Percentiles rank a stretch among this genome's conserved stretches.
phyloP scores from a whole-genome alignment of 30 jellyfish, hydroid and myxozoan genomes.

The Aurelia coerulea region DNA sequence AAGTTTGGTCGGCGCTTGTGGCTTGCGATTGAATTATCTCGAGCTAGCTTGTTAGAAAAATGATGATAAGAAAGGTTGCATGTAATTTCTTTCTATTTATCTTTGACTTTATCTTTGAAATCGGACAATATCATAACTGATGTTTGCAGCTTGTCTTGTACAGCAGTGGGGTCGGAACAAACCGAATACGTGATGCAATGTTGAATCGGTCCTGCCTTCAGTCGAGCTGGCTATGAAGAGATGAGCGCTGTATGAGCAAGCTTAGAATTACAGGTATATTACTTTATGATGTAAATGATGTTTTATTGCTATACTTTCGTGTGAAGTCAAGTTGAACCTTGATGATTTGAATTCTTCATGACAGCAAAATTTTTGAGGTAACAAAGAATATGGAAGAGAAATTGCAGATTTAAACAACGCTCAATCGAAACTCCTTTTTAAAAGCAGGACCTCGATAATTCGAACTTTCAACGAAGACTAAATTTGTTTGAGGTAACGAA shows the following conservation, averaged over 20 bases:
- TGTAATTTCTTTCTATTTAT: constrained; percentile 43
- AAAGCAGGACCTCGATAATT: no score
- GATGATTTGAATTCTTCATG: no score
- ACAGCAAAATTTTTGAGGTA: no score
- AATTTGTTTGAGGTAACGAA: no score
- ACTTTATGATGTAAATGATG: background rate
- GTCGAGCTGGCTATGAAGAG: background rate
- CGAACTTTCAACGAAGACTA: no score
- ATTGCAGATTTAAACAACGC: no score
- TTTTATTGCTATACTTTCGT: no score
- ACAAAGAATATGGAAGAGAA: no score
- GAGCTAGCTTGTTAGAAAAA: constrained; percentile 44
- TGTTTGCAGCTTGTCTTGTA: constrained; percentile 60
- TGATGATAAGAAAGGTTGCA: constrained; percentile 35
- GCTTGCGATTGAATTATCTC: constrained; percentile 45
- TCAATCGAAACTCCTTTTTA: no score
- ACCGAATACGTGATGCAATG: background rate
- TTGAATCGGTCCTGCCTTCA: background rate
- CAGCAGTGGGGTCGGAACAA: no score
- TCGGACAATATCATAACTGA: constrained; percentile 28
- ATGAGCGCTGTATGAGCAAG: background rate
- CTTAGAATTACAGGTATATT: constrained; percentile 1
- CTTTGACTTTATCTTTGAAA: constrained; percentile 24
- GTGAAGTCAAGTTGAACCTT: no score
- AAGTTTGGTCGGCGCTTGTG: constrained; percentile 42